Base-by-base conservation (phyloP, 2,797 vertebrate genomes). In the Cyprinella venusta region DNA sequence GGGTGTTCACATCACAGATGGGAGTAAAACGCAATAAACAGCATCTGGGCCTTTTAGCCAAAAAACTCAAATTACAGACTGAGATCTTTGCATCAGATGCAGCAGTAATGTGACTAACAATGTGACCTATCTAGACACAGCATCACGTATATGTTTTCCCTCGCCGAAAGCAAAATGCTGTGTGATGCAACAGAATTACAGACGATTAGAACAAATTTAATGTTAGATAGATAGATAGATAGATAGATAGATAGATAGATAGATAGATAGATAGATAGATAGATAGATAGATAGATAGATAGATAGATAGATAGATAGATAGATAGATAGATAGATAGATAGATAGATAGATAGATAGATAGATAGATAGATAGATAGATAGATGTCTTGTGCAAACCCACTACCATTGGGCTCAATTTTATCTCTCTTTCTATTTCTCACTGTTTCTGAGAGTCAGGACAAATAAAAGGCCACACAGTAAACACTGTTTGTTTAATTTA, bases 401-500 rank as follows among this genome's bases (percentile, higher is more conserved):
- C 54, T n/a, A 56, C 21, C 21, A 12, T 54, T 54, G 19, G 52
- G 54, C n/a, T 13, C 65, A 80, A 59, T 56, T 18, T 30, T 19
- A 61, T 16, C 38, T 70, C 18, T 26, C 38, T 19, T 24, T 83
- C 65, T 76, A 6, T 68, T 21, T 33, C 19, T 38, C 63, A 19
- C 6, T 8, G 36, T 52, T 21, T 69, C 13, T 26, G 56, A 18
- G 19, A 54, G 38, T 15, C 50, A 42, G 36, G 6, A 56, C 65
- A 80, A 59, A 21, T 30, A 42, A 59, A 59, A 72, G 52, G 54
- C 40, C 26, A 48, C 56, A 24, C 42, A 21, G 79, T 24, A 24
- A 18, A 72, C 42, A 50, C 30, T 63, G 56, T 81, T 72, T 81
- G 79, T 81, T 72, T 72, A 74, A 81, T 9, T 15, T 56, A 72